Evolutionary conservation across 2,888 invertebrate genomes (phyloP).

Genomic region (Synergus laeviventris): DNA sequence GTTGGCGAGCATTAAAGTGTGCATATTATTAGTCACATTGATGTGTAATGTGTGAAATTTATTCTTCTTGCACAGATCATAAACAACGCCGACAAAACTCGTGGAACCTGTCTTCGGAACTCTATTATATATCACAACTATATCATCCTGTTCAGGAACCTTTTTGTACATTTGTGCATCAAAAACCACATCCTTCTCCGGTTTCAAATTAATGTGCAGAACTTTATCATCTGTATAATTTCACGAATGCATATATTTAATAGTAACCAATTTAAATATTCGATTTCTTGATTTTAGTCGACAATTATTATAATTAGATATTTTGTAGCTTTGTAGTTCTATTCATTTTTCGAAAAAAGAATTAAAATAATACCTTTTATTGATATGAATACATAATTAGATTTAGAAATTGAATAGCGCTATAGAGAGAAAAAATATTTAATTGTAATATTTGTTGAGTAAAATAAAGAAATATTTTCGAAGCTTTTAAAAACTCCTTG

Average conservation of each 20-base stretch:
- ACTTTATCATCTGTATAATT: conserved; percentile 71
- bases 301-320: too few relatives aligned
- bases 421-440: too few relatives aligned
- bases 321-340: too few relatives aligned
- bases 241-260: conserved; percentile 20
- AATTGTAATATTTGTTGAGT: too few relatives aligned
- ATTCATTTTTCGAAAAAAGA: too few relatives aligned
- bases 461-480: too few relatives aligned
- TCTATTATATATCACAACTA: conserved; percentile 94
- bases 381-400: too few relatives aligned
- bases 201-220: conserved; percentile 65
- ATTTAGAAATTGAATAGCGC: too few relatives aligned
- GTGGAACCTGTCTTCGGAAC: conserved; percentile 99
- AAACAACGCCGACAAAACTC: conserved; percentile 94
- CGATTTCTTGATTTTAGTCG: not conserved
- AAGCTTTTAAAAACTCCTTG: too few relatives aligned
- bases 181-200: conserved; percentile 55
- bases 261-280: not conserved
- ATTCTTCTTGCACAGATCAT: conserved; percentile 89
- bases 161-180: conserved; percentile 53
- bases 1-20: conserved; percentile 94
- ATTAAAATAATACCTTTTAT: too few relatives aligned
- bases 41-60: conserved; percentile 93
- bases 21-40: conserved; percentile 96
- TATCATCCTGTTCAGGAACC: conserved; percentile 77